Percentiles rank a stretch among this genome's conserved stretches.
Evolutionary conservation across 2,797 vertebrate genomes (phyloP).

Genomic region (Urocyon cinereoargenteus): DNA sequence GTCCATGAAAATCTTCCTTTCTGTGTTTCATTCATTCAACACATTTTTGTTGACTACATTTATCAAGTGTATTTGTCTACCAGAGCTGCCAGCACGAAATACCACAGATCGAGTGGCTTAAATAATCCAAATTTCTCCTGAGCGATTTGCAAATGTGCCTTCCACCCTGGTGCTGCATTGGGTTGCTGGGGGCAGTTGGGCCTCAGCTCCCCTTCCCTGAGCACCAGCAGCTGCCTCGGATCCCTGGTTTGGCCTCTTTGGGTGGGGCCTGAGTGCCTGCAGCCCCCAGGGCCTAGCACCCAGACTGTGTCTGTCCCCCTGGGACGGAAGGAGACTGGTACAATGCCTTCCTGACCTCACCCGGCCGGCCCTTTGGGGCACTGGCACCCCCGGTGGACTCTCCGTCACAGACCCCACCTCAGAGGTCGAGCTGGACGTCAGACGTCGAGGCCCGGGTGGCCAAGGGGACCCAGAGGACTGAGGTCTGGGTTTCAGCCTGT

Average conservation of each 20-base stretch:
- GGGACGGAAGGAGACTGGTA: constrained; percentile 56
- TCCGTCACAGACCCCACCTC: constrained; percentile 44
- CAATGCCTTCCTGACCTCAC: constrained; percentile 73
- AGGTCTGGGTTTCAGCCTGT: constrained; percentile 55
- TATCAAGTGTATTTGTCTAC: not conserved
- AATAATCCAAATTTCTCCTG: not conserved
- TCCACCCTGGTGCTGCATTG: constrained; percentile 19
- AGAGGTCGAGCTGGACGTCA: constrained; percentile 71
- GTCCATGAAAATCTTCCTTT: not conserved
- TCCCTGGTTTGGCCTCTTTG: not conserved
- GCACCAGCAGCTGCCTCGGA: constrained; percentile 68
- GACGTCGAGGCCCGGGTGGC: constrained; percentile 65
- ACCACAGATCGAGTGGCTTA: not conserved
- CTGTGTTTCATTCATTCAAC: not conserved
- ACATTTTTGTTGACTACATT: not conserved
- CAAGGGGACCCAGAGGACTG: constrained; percentile 26
- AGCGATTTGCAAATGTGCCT: constrained; percentile 78
- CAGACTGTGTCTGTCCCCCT: not conserved
- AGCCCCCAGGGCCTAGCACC: not conserved
- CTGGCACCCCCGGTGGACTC: not conserved
- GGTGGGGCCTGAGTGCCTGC: constrained; percentile 13
- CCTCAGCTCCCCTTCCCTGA: not conserved
- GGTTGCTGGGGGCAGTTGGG: not conserved
- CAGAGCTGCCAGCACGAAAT: not conserved
- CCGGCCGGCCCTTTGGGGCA: not conserved